Evolutionary conservation across 2,113 vertebrate genomes (phyloP).

Genomic region (Anoplopoma fimbria): DNA sequence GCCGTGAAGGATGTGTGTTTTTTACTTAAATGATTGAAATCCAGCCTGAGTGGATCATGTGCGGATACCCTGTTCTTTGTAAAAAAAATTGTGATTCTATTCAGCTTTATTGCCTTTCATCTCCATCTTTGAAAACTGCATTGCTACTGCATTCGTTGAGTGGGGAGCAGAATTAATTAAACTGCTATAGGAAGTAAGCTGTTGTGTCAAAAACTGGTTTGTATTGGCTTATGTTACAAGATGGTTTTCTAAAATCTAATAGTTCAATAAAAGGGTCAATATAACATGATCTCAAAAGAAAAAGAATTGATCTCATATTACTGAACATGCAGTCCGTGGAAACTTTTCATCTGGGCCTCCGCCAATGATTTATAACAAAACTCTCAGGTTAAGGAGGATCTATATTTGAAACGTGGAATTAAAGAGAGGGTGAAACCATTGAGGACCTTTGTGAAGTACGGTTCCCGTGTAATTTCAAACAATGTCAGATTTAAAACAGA

Average conservation of each 20-base stretch:
- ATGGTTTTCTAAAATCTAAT: not conserved
- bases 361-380: not conserved
- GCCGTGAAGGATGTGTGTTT: slow-evolving; percentile 9
- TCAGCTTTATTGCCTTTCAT: not conserved
- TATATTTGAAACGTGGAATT: not conserved
- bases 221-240: not conserved
- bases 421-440: not conserved
- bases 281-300: not conserved
- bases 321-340: not conserved
- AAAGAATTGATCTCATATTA: not conserved
- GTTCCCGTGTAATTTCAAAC: not conserved
- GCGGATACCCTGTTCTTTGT: not conserved
- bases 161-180: not conserved
- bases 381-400: not conserved
- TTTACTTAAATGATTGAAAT: not conserved
- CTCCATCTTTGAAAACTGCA: not conserved
- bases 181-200: not conserved
- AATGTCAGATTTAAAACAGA: not conserved
- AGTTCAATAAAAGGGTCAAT: not conserved
- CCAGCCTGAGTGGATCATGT: not conserved
- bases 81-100: not conserved
- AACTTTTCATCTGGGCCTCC: not conserved
- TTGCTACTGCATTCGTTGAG: not conserved
- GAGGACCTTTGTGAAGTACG: not conserved
- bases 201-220: slow-evolving; percentile 1